Evolutionary conservation across 2,888 invertebrate genomes (phyloP), one percentile per base, ranked within the genome.

Genomic region (Macropis europaea): DNA sequence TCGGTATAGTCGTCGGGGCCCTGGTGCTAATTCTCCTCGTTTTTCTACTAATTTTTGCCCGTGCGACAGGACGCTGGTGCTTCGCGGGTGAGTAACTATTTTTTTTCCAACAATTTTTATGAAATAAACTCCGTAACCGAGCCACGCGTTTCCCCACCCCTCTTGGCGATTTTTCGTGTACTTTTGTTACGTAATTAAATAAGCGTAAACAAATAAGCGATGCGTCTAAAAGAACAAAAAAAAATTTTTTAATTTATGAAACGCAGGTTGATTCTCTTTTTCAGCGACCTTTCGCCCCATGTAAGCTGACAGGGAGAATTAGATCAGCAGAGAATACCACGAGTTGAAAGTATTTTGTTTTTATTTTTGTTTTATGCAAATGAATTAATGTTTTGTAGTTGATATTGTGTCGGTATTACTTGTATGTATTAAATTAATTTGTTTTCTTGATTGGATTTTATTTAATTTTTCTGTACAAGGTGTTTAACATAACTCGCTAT

Each of bases 51-150:
- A 93, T 96, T 71, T 94, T 95, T 86, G 96, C 96, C 53, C 94
- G 95, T 83, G 94, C 94, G 72, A 95, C 95, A 71, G 95, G 95
- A 85, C 92, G 95, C 89, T 96, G 96, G 96, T 96, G 96, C 91
- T 96, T 96, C 90, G 95, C 94, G 90, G 96, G 96, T 96, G 91
- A 94, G 95, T 93, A 47, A 57, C 42, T 54, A 54, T 69, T 75
- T 66, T 22, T 6, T 13, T 42, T 22, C 40, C 1, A 45, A 24
- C n/a, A 43, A 17, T 54, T 57, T 48, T 7, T 34, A 26, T 30
- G 11, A 11, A 34, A 22, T 59, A 52, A n/a, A n/a, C 9, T 61
- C 11, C 26, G 32, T 28, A n/a, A n/a, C 42, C 22, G 15, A 24
- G 52, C 30, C 62, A 66, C 40, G n/a, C 36, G 43, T 26, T 53